Evolutionary conservation across 1,140 invertebrate species (phyloP).

Genomic region (Drosophila subobscura): DNA sequence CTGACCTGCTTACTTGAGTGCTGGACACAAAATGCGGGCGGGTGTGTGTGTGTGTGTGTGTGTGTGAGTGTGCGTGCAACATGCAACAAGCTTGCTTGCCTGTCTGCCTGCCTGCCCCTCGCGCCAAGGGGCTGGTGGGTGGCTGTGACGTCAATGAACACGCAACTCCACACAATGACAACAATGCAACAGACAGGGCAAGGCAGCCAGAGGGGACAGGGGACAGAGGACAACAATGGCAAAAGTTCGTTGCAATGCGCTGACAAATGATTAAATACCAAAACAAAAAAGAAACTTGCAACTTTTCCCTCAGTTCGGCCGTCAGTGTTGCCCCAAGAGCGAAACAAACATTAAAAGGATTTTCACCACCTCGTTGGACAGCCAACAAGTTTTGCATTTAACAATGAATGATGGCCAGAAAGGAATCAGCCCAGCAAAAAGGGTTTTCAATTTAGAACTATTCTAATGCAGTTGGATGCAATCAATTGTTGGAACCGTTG

Average conservation of each 20-base stretch:
- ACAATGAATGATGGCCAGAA: too few species aligned
- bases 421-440: too few species aligned
- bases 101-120: background rate
- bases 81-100: conserved; percentile 46
- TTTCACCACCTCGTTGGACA: background rate
- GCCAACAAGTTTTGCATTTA: too few species aligned
- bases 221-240: conserved; percentile 21
- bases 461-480: too few species aligned
- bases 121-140: background rate
- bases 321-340: too few species aligned
- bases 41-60: conserved; percentile 32
- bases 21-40: conserved; percentile 22
- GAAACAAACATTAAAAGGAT: background rate
- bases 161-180: conserved; percentile 56
- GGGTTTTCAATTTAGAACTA: too few species aligned
- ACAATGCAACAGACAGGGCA: conserved; percentile 59
- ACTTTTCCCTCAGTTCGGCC: too few species aligned
- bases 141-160: conserved; percentile 72
- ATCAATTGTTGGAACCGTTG: too few species aligned
- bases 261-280: conserved; percentile 69
- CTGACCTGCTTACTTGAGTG: conserved; percentile 78
- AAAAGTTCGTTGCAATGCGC: conserved; percentile 51
- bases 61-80: conserved; percentile 67
- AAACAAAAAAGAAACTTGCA: conserved; percentile 1
- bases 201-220: conserved; percentile 20